These are phyloP conservation scores for Cervus canadensis DNA, from an alignment of 2,113 vertebrate genomes.

Conservation along the genomic window DNA sequence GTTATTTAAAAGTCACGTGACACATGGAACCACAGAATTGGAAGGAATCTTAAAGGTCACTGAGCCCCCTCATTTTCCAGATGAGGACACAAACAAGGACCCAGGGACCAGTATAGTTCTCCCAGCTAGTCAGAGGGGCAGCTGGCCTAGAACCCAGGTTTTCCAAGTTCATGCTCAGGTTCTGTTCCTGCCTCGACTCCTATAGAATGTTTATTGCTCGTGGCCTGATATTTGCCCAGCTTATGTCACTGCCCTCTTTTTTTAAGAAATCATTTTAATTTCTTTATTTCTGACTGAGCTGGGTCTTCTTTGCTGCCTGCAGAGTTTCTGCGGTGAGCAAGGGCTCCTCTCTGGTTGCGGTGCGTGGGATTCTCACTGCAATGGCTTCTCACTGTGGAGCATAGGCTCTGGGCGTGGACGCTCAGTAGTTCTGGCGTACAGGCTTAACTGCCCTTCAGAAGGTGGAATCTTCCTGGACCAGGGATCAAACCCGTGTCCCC, in stretches of 20 bases:
- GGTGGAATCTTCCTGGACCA: not conserved
- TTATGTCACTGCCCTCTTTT: not conserved
- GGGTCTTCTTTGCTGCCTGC: not conserved
- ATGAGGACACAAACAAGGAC: not conserved
- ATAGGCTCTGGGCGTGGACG: rapidly evolving
- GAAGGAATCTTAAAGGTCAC: not conserved
- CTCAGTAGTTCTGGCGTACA: rapidly evolving
- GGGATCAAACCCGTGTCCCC: not conserved
- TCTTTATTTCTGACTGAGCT: not conserved
- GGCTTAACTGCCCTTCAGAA: not conserved
- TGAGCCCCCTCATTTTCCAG: not conserved
- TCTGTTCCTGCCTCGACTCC: not conserved
- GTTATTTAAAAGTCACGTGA: not conserved
- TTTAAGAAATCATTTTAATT: not conserved
- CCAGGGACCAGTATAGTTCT: not conserved
- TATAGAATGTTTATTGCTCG: not conserved
- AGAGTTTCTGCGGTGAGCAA: not conserved
- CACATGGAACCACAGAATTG: not conserved
- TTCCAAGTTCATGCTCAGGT: not conserved
- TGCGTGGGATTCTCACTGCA: not conserved
- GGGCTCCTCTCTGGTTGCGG: not conserved
- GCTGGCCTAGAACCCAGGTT: not conserved
- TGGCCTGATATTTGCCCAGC: not conserved
- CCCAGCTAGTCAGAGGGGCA: not conserved
- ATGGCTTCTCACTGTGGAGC: not conserved